phyloP scores from a whole-genome alignment of 2,797 vertebrate genomes.

The Etheostoma nigrum region DNA sequence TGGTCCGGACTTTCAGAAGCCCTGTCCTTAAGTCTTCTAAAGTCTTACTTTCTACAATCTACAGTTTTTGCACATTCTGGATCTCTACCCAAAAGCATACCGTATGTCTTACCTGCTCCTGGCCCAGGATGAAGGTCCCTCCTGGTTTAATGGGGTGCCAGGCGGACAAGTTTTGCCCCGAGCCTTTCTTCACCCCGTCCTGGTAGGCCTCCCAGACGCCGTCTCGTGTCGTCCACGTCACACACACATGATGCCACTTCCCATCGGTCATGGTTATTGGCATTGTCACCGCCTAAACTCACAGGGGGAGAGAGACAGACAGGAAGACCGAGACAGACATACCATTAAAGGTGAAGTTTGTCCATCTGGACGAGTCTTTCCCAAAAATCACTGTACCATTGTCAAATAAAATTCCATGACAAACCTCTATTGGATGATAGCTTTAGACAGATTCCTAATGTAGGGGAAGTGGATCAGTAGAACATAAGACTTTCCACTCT shows the following conservation, averaged over 20 bases:
- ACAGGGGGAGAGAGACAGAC: neutral
- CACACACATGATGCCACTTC: constrained; percentile 90
- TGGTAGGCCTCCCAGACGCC: constrained; percentile 87
- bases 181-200: constrained; percentile 83
- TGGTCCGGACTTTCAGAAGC: too few species aligned
- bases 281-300: constrained; percentile 81
- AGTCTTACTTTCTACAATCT: too few species aligned
- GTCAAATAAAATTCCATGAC: neutral
- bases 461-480: neutral
- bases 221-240: constrained; percentile 89
- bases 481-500: neutral
- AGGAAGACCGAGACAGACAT: neutral
- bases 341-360: neutral
- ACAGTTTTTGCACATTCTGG: too few species aligned
- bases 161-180: constrained; percentile 83
- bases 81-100: too few species aligned
- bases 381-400: neutral
- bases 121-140: constrained; percentile 88
- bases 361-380: neutral
- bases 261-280: constrained; percentile 83
- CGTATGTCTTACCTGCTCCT: constrained; percentile 86
- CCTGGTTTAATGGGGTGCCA: constrained; percentile 88
- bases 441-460: neutral
- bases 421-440: neutral
- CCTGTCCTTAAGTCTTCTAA: too few species aligned